Percentiles rank a stretch among this genome's conserved stretches.
These are phyloP conservation scores for Urophycis tenuis DNA, from an alignment of 2,797 vertebrate species.

Conservation along the genomic window DNA sequence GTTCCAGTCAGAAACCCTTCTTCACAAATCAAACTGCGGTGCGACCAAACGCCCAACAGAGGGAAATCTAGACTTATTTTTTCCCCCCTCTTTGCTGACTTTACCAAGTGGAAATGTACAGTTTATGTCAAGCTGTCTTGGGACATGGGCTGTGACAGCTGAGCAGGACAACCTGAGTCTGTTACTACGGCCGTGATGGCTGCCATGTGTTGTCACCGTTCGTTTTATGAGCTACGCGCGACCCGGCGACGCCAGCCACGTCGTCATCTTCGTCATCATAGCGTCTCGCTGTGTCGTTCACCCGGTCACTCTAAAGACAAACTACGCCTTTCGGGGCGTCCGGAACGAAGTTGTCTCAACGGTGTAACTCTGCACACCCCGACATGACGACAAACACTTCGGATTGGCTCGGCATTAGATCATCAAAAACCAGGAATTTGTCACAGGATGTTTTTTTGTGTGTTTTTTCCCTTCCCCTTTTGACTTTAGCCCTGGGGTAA, in stretches of 20 bases:
- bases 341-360: no score
- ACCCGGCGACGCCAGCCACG: neutral
- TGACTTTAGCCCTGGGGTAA: neutral
- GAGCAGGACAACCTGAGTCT: neutral
- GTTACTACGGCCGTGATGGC: neutral
- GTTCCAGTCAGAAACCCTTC: neutral
- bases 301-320: neutral
- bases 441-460: neutral
- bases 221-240: neutral
- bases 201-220: neutral
- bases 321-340: neutral
- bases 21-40: slow-evolving; percentile 2
- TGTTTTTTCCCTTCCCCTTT: neutral
- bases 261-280: neutral
- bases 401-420: neutral
- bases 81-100: slow-evolving; percentile 14
- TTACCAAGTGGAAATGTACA: neutral
- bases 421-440: neutral
- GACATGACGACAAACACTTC: no score
- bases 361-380: no score
- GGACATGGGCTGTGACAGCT: neutral
- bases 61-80: slow-evolving; percentile 33
- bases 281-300: neutral
- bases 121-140: neutral
- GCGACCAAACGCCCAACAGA: slow-evolving; percentile 23